These are phyloP conservation scores for Aradus depressus DNA, from an alignment of 2,888 invertebrate genomes.

Conservation along the genomic window DNA sequence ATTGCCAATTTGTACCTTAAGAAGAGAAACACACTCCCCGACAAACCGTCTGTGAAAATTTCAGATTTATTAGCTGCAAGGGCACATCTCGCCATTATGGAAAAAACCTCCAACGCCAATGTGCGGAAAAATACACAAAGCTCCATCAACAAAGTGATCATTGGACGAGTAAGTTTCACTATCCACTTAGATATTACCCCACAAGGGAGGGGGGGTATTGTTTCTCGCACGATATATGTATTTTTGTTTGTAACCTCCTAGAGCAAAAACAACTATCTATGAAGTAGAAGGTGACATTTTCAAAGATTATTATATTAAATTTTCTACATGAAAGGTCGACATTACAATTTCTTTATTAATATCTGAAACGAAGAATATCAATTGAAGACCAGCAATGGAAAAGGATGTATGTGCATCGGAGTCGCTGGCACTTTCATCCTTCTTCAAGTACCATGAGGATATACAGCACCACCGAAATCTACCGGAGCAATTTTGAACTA, in stretches of 20 bases:
- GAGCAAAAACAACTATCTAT: no score
- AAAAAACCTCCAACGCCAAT: conserved; percentile 80
- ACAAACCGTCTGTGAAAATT: conserved; percentile 55
- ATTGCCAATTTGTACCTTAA: conserved; percentile 49
- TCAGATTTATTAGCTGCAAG: conserved; percentile 76
- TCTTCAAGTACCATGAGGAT: no score
- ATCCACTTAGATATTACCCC: neutral
- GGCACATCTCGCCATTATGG: conserved; percentile 69
- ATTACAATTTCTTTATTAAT: no score
- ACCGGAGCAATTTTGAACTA: no score
- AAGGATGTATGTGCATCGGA: no score
- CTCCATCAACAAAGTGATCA: conserved; percentile 76
- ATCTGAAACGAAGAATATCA: no score
- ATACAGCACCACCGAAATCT: no score
- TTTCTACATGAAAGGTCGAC: no score
- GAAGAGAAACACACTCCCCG: conserved; percentile 41
- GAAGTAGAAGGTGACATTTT: no score
- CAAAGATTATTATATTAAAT: no score
- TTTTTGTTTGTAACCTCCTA: neutral
- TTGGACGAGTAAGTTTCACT: conserved; percentile 54
- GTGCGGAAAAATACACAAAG: conserved; percentile 77
- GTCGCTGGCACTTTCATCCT: no score
- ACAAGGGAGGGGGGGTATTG: neutral
- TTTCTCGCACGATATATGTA: neutral
- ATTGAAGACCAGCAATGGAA: no score